phyloP scores from a whole-genome alignment of 2,888 invertebrate species.

The Thereva nobilitata region DNA sequence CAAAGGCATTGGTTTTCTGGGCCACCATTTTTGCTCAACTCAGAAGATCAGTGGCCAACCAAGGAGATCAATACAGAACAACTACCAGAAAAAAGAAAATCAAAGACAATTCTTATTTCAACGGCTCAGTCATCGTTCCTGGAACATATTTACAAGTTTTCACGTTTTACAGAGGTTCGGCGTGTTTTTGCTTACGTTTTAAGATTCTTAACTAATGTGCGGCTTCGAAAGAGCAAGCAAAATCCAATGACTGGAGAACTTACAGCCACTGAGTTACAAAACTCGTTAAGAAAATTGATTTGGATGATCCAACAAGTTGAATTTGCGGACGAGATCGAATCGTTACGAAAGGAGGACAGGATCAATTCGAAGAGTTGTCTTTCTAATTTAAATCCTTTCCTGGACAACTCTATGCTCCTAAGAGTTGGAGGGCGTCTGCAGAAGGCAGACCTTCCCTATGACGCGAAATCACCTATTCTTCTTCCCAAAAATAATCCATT shows the following conservation, averaged over 20 bases:
- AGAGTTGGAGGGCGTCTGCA: conserved; percentile 18
- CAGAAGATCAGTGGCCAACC: conserved; percentile 10
- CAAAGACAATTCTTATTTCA: neutral
- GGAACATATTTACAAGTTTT: neutral
- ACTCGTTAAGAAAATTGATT: neutral
- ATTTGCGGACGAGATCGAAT: neutral
- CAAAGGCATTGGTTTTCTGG: neutral
- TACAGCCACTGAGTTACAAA: neutral
- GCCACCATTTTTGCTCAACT: neutral
- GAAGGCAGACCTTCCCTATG: conserved; percentile 6
- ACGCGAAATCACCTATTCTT: conserved; percentile 16
- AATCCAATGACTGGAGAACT: neutral
- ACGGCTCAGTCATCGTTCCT: neutral
- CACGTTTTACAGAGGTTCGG: neutral
- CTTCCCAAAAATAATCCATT: conserved; percentile 18
- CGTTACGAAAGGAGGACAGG: neutral
- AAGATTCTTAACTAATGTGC: neutral
- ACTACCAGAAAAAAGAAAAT: neutral
- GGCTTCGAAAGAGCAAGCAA: neutral
- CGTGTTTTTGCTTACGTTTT: neutral
- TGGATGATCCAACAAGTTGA: neutral
- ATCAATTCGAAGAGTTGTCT: neutral
- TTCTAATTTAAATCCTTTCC: neutral
- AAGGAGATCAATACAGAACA: neutral
- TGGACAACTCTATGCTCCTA: neutral